Base-by-base conservation (phyloP, 2,797 vertebrate genomes). In the Salmo trutta region DNA sequence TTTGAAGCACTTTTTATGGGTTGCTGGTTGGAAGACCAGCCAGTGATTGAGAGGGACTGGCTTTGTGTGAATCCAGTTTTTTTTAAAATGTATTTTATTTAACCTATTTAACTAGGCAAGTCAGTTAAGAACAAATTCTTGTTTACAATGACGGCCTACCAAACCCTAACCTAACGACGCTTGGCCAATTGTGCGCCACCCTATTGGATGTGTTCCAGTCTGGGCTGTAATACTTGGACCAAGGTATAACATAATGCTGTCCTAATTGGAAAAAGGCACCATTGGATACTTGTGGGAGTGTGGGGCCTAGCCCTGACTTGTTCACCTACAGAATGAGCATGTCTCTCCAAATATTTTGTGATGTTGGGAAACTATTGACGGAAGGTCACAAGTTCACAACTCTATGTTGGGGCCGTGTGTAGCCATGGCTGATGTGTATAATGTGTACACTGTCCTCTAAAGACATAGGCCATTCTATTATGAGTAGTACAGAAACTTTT, bases 211-310 rank as follows among this genome's bases (percentile, higher is more conserved):
- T 36, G 36, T 1, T 36, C 36, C 36, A 36, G 36, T 7, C 36
- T 36, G 36, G 36, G 36, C 36, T 0, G 36, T 36, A 36, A 1
- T 78, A 76, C 33, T 33, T 66, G 65, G 54, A 85, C 76, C 83
- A 31, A 27, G 64, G 14, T 14, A 15, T 59, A 59, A 59, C 5
- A n/a, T 17, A 17, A 59, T 5, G 24, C 27, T 24, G 24, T 29
- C 27, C 21, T 69, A 73, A 65, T 75, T 78, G 80, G 67, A 73
- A 74, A 84, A 84, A 79, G 53, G 73, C 83, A 79, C 29, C 79
- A 68, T 69, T 77, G 78, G 27, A 66, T 5, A 3, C n/a, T 66
- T 66, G 64, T 27, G 12, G 16, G 62, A 65, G 15, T 29, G 0
- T 66, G 74, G 14, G 75, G 80, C 36, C 73, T 67, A 31, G 59